Evolutionary conservation across 1,140 invertebrate species (phyloP), one percentile per base, ranked within the genome.

Genomic region (Dreissena rostriformis): DNA sequence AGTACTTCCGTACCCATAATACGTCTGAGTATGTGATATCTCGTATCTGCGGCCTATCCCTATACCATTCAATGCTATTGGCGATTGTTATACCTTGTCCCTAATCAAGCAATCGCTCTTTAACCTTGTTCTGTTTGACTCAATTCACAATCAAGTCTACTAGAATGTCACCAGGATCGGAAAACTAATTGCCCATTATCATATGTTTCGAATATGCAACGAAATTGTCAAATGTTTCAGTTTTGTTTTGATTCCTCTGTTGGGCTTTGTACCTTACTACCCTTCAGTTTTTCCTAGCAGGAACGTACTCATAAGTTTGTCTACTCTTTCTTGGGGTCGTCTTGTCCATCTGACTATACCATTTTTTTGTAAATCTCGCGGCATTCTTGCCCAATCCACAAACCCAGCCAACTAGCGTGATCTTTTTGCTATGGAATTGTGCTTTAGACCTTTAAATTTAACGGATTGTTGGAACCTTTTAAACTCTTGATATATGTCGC

Each of bases 341-440:
- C 61, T 26, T 63, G 61, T 19, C 61, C 57, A 4, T 66, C 75
- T 0, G 51, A 14, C 8, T 10, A 77, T 17, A 26, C 53, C 0
- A 66, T 51, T 15, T 49, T 39, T 51, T 65, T 66, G 29, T 66
- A 70, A 19, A 74, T 73, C 28, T 73, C 55, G 14, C 55, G 63
- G 11, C 71, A 68, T 17, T 82, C 53, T 55, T 82, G 28, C 10
- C 79, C 57, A 53, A 82, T 51, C 71, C 71, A 82, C 57, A 74
- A 8, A 26, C 53, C 78, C 11, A 72, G 68, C 78, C 67, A 72
- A 29, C 68, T n/a, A n/a, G 66, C 19, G 29, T 68, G n/a, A n/a
- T n/a, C n/a, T 6, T 70, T 68, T 53, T 5, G 67, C 66, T 15
- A 65, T 51, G 19, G 4, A 74, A 55, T 12, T 49, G 72, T 29